Evolutionary conservation across 2,113 vertebrate genomes (phyloP), one percentile per base, ranked within the genome.

Genomic region (Tychaedon coryphoeus): DNA sequence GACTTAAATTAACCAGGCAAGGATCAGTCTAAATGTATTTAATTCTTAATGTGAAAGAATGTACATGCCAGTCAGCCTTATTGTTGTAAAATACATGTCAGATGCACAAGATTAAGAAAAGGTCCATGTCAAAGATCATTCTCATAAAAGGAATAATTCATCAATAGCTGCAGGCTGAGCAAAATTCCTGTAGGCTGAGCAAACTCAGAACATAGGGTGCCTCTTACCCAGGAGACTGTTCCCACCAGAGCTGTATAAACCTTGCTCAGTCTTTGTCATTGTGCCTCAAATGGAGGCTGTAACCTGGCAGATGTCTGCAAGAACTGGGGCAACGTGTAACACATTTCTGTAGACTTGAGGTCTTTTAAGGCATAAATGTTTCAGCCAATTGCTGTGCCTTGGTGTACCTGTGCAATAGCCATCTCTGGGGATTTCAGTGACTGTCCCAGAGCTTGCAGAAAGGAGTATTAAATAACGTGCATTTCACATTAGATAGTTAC

Each of bases 301-400:
- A 65, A 53, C 66, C 62, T 54, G 36, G 10, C 26, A 25, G 51
- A 69, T 2, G 20, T 54, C 33, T 87, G 22, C 29, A 66, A 67
- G 29, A 66, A 36, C 72, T 34, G 28, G 79, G 29, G 29, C 12
- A 71, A 78, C 3, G 1, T 7, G 9, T 36, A 50, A 40, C 38
- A 7, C 3, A 7, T 91, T 75, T 82, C 43, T 7, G 1, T 24
- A 34, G 29, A 23, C 1, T 23, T 40, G 1, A 12, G 3, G 0
- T 2, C 26, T 57, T 86, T 64, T 19, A 34, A 86, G 17, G 26
- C 1, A 0, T 74, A 22, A 54, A 14, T 51, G 10, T 67, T 64
- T 90, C 34, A 83, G 31, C 40, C 31, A 42, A 18, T 26, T 86
- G 57, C 33, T 50, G 34, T 72, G n/a, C 45, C 7, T 15, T 38